Evolutionary conservation across 2,797 vertebrate species (phyloP), one percentile per base, ranked within the genome.

Genomic region (Smutsia gigantea): DNA sequence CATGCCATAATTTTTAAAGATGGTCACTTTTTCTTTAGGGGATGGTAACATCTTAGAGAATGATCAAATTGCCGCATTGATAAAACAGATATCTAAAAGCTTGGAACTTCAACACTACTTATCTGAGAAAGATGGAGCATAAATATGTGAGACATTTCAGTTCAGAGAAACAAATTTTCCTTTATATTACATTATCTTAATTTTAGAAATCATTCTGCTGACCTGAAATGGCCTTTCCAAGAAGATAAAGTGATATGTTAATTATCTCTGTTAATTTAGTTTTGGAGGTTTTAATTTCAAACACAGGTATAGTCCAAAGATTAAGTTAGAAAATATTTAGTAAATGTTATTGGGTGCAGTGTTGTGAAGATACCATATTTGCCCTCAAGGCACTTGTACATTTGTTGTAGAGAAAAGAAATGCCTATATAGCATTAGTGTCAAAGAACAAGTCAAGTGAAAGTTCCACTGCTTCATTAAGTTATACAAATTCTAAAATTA

Each of bases 301-400:
- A 74, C 17, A 42, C 71, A 66, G 61, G 9, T 57, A 55, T 2
- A 92, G 29, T 78, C 46, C 23, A 81, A 88, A 84, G 46, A 91
- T 93, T 75, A 74, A 90, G 37, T 64, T 83, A 91, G 87, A 69
- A 97, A 95, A 94, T 94, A 90, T 90, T 95, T 81, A 95, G 68
- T 66, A 59, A 64, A 78, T 88, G 27, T 86, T 79, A 84, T 46
- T 86, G 1, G 27, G 7, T 84, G 14, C 2, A 3, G 3, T 87
- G 1, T 53, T 85, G 39, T 46, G 18, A 59, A 68, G 39, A 61
- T 72, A 69, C 12, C 39, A 25, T 19, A 78, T 42, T 85, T 97
- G n/a, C 19, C 27, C 59, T 71, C 17, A 83, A 87, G 51, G 5
- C 27, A 61, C 19, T 63, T 25, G 23, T 27, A 59, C 59, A 74